Base-by-base conservation (phyloP, 2,113 vertebrate species). In the Aspidoscelis tigris region DNA sequence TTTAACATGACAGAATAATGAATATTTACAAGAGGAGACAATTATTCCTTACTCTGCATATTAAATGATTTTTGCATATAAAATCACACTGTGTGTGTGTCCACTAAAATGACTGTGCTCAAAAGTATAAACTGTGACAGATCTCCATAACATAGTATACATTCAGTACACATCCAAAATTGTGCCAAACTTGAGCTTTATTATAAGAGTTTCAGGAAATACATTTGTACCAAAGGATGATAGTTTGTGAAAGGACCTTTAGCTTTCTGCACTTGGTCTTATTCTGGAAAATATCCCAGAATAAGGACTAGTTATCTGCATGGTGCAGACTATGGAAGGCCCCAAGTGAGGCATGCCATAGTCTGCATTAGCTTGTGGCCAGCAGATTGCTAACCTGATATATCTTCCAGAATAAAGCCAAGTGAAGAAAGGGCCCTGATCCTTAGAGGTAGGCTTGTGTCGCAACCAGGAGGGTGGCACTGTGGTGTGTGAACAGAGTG, bases 1-100 rank as follows among this genome's bases (percentile, higher is more conserved):
- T 82, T 53, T 81, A 50, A 71, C 50, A 77, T 77, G 76, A 77
- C 66, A 84, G 50, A 77, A 58, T 77, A 70, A 70, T 77, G 76
- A 77, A 70, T 70, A n/a, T 2, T 77, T 26, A 90, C 53, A 26
- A 77, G 0, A 44, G 18, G 1, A 0, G 22, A 11, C 10, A 69
- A 43, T 24, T n/a, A 41, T 68, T 76, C 20, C 41, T 26, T 80
- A 50, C 66, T 81, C 18, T 9, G 5, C 9, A 41, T 39, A 68
- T 87, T 82, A 64, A 77, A 43, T 70, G 58, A 22, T 65, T 64
- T 84, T 79, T 79, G 55, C 53, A 84, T 79, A 55, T 22, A 12
- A 18, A 84, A 69, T 69, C 55, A 76, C 55, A 41, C 7, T 26
- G 47, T 69, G 65, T 12, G 10, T 53, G 76, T 76, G 44, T 76